Evolutionary conservation across 92 coral and sea anemone genomes (phyloP).

Genomic region (Porites evermanni): DNA sequence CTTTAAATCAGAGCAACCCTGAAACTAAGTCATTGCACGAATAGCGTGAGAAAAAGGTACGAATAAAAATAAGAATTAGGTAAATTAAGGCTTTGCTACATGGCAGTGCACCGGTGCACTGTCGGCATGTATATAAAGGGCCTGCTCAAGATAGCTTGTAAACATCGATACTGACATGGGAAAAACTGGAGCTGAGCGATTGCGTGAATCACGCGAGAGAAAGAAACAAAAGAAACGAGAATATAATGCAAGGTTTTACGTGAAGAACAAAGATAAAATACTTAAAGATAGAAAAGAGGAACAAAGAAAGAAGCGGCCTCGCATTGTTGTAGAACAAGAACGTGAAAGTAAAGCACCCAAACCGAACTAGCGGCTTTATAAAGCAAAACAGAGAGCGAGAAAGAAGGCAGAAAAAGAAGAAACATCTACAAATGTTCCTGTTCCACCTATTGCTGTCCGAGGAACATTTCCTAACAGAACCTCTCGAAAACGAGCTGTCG

Average conservation of each 20-base stretch:
- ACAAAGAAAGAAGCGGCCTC: slow-evolving; percentile 31
- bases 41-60: too few species aligned
- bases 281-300: slow-evolving; percentile 44
- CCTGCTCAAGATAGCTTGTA: background rate
- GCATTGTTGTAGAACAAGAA: slow-evolving; percentile 27
- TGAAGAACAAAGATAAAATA: slow-evolving; percentile 48
- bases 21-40: background rate
- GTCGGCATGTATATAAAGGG: background rate
- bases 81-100: too few species aligned
- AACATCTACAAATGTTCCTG: slow-evolving; percentile 35
- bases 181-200: slow-evolving; percentile 43
- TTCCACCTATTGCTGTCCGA: slow-evolving; percentile 1
- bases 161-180: slow-evolving; percentile 7
- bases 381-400: slow-evolving; percentile 46
- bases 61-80: too few species aligned
- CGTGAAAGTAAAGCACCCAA: slow-evolving; percentile 10
- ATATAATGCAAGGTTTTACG: slow-evolving; percentile 31
- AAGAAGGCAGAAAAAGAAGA: slow-evolving; percentile 32
- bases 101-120: slow-evolving; percentile 1
- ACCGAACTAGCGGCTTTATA: slow-evolving; percentile 40
- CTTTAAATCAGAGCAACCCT: too few species aligned
- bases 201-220: slow-evolving; percentile 47
- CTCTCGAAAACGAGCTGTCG: background rate
- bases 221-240: slow-evolving; percentile 46
- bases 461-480: background rate